Evolutionary conservation across 2,797 vertebrate genomes (phyloP).

Genomic region (Epinephelus malabaricus): DNA sequence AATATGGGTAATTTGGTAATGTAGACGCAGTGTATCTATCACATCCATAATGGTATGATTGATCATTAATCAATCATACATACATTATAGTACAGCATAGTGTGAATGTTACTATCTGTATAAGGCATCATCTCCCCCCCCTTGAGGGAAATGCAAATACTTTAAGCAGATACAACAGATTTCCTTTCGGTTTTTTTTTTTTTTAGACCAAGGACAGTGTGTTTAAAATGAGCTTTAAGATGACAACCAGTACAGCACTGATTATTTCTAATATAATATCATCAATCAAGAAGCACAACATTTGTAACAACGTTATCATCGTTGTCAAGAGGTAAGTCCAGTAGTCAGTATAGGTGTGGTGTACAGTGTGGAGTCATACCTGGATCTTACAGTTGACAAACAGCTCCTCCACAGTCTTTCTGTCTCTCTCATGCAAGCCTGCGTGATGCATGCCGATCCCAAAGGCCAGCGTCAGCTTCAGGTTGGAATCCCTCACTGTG

Average conservation of each 20-base stretch:
- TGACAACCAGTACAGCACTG: not conserved
- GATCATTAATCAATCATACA: not conserved
- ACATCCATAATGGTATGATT: not conserved
- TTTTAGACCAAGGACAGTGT: not conserved
- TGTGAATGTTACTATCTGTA: not conserved
- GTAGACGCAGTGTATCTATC: not conserved
- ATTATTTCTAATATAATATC: not conserved
- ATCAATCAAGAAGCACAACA: not conserved
- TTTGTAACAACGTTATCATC: fast-evolving
- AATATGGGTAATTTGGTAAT: not conserved
- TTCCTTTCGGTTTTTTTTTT: not conserved
- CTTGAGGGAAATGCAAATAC: not conserved
- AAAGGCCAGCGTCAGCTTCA: conserved; percentile 97
- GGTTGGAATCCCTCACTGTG: conserved; percentile 94
- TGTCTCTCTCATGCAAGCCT: conserved; percentile 95
- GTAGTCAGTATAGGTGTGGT: not conserved
- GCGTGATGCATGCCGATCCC: conserved; percentile 99
- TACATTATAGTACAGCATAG: not conserved
- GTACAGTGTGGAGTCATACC: conserved; percentile 77
- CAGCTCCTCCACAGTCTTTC: conserved; percentile 96
- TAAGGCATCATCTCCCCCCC: not conserved
- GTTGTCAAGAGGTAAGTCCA: not conserved
- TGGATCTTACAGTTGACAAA: conserved; percentile 99
- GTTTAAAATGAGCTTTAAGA: not conserved
- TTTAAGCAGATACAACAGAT: not conserved